phyloP scores from a whole-genome alignment of 1,140 invertebrate genomes.

The Stenopsyche tienmushanensis region DNA sequence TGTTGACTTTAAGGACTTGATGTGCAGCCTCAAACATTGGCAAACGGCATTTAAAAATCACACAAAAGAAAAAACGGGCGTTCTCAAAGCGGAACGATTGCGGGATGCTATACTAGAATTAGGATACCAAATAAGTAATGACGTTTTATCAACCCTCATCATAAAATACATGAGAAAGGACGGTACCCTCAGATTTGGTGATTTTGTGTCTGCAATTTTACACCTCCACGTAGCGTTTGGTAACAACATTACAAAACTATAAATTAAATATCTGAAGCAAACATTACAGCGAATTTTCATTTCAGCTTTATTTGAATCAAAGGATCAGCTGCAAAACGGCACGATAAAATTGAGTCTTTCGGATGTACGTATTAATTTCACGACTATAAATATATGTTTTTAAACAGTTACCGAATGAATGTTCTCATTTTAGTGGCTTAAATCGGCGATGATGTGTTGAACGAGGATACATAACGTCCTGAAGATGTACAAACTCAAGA shows the following conservation, averaged over 20 bases:
- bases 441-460: constrained; percentile 73
- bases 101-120: constrained; percentile 82
- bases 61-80: constrained; percentile 87
- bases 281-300: background rate
- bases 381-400: constrained; percentile 8
- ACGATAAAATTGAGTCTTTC: constrained; percentile 76
- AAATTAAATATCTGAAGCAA: background rate
- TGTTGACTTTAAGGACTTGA: constrained; percentile 86
- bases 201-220: constrained; percentile 88
- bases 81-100: constrained; percentile 82
- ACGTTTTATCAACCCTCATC: constrained; percentile 78
- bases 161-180: constrained; percentile 91
- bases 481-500: too few relatives aligned
- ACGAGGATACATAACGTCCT: too few relatives aligned
- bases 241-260: constrained; percentile 43
- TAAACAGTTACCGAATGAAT: constrained; percentile 31
- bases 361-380: constrained; percentile 61
- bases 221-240: constrained; percentile 86
- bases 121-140: constrained; percentile 83
- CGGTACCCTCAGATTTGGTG: constrained; percentile 88
- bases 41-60: constrained; percentile 89
- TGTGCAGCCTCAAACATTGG: constrained; percentile 90
- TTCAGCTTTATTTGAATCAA: constrained; percentile 76
- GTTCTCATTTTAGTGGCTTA: constrained; percentile 70
- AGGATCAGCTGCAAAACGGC: constrained; percentile 81